phyloP scores from a whole-genome alignment of 2,797 vertebrate genomes.

The Clarias laeviceps region DNA sequence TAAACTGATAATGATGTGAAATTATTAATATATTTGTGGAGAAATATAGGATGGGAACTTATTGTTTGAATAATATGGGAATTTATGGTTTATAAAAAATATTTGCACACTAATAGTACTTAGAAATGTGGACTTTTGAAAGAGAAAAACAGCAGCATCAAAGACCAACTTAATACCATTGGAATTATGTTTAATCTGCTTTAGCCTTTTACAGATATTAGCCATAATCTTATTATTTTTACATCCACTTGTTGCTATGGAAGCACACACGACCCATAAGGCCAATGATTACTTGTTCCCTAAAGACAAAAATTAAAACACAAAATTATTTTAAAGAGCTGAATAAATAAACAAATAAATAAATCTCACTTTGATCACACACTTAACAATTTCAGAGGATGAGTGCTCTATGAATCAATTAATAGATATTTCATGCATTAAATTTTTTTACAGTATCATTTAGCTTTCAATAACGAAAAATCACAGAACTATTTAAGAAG shows the following conservation, averaged over 20 bases:
- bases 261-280: background rate
- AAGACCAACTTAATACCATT: constrained; percentile 11
- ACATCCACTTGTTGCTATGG: constrained; percentile 19
- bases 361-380: background rate
- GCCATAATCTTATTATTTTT: constrained; percentile 22
- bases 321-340: background rate
- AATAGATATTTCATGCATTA: background rate
- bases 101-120: background rate
- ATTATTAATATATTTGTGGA: background rate
- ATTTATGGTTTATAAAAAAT: background rate
- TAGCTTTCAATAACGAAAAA: background rate
- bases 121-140: background rate
- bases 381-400: too few relatives aligned
- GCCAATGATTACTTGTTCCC: background rate
- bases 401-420: background rate
- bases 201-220: constrained; percentile 16
- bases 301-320: background rate
- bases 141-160: constrained; percentile 21
- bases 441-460: background rate
- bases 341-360: background rate
- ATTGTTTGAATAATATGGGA: background rate
- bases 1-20: background rate
- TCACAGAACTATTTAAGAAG: background rate
- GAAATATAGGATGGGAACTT: background rate
- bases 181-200: constrained; percentile 21